Base-by-base conservation (phyloP, 2,113 vertebrate genomes). In the Beaufortia kweichowensis region DNA sequence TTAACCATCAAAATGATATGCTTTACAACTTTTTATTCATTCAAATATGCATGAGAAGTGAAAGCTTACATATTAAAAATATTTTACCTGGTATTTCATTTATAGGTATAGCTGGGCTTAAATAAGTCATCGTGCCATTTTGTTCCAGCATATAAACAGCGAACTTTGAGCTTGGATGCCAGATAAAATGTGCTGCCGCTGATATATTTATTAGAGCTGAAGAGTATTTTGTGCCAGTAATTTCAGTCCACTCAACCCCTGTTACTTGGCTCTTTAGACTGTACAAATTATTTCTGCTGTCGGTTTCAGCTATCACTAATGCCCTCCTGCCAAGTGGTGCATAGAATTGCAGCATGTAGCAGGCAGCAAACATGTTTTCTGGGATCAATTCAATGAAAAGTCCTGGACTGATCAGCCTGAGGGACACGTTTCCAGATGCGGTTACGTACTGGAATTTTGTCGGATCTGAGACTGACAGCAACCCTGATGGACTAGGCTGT, bases 401-500 rank as follows among this genome's bases (percentile, higher is more conserved):
- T 76, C 85, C 0, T 11, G 81, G 80, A 1, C 83, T 66, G 56
- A 90, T 81, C 11, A 92, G 78, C 14, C n/a, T 31, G 41, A 92
- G 62, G 10, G 89, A 87, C 0, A 86, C 82, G 0, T 84, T 84
- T 0, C 11, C 48, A 9, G 88, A 82, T n/a, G 74, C 24, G 0
- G 3, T 61, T 7, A 82, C 26, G 8, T 9, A 0, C 6, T 64
- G 5, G 21, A 17, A 33, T 19, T n/a, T 62, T 17, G 1, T 0
- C 87, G 68, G 63, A 84, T 0, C 7, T 39, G 69, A 6, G 55
- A 80, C 0, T 61, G 14, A 0, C 78, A 85, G 0, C 41, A 6
- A 0, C 2, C 0, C 11, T 46, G 0, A 0, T 82, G 11, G 19
- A 59, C 0, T 0, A 24, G 59, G 0, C 10, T 6, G 0, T 15